A percentile compares a stretch with the other conserved stretches of the same genome.
These are phyloP conservation scores for Poicephalus gulielmi DNA, from an alignment of 2,113 vertebrate genomes.

Conservation along the genomic window DNA sequence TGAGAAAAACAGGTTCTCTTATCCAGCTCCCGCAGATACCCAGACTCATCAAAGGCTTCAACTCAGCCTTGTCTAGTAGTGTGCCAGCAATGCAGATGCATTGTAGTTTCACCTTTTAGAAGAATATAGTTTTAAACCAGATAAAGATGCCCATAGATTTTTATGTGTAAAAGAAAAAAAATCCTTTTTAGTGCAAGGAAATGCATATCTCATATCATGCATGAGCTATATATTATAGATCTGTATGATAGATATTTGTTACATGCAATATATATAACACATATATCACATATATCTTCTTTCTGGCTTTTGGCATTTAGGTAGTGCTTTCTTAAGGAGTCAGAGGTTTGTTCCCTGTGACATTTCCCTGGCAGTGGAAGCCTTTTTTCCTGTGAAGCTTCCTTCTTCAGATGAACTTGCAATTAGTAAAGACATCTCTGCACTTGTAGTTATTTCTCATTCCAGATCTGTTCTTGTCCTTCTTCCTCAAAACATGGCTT, in stretches of 20 bases:
- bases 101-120: background rate
- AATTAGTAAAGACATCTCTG: background rate
- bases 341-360: background rate
- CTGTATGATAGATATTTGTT: background rate
- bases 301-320: background rate
- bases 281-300: background rate
- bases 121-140: background rate
- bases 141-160: background rate
- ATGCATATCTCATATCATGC: background rate
- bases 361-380: background rate
- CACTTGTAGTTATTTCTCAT: background rate
- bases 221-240: background rate
- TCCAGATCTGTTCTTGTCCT: background rate
- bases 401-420: background rate
- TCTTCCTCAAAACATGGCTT: background rate
- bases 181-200: background rate
- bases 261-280: background rate
- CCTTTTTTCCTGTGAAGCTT: background rate
- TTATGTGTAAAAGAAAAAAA: background rate
- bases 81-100: background rate
- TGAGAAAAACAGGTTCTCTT: background rate
- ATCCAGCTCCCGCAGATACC: background rate
- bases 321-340: background rate
- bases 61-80: background rate
- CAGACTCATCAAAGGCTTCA: background rate